Percentiles rank a stretch among this genome's conserved stretches.
Evolutionary conservation across 2,797 vertebrate genomes (phyloP).

Genomic region (Betta splendens): DNA sequence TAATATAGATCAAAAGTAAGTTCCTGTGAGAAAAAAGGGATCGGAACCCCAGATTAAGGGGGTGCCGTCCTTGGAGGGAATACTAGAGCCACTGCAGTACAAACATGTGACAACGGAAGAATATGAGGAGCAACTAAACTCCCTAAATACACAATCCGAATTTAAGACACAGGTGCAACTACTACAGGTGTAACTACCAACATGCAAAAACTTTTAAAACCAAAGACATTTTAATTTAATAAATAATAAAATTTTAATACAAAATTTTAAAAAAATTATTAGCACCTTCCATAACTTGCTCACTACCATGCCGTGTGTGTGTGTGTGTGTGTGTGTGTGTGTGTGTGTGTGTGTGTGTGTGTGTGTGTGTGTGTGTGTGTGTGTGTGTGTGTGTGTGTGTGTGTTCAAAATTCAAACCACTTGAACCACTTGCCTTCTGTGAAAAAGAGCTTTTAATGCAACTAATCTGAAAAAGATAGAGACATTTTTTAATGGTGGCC

Average conservation of each 20-base stretch:
- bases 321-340: too few species aligned
- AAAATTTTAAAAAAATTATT: too few species aligned
- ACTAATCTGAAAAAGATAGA: slow-evolving; percentile 17
- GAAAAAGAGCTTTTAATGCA: background rate
- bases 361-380: too few species aligned
- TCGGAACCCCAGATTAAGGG: background rate
- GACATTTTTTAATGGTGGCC: background rate
- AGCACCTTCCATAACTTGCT: background rate
- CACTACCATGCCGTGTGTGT: background rate
- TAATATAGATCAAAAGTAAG: too few species aligned
- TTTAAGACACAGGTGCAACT: background rate
- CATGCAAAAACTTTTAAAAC: slow-evolving; percentile 14
- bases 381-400: background rate
- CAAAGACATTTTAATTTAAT: too few species aligned
- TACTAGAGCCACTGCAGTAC: background rate
- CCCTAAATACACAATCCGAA: background rate
- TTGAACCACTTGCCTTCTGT: background rate
- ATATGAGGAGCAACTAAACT: background rate
- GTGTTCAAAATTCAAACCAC: background rate
- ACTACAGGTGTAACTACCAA: background rate
- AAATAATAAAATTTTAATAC: too few species aligned
- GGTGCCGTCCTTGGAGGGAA: background rate
- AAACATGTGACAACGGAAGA: background rate
- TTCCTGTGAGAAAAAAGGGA: too few species aligned
- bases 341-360: too few species aligned